These are phyloP conservation scores for Apantesis nais DNA, from an alignment of 2,888 invertebrate genomes.

Conservation along the genomic window DNA sequence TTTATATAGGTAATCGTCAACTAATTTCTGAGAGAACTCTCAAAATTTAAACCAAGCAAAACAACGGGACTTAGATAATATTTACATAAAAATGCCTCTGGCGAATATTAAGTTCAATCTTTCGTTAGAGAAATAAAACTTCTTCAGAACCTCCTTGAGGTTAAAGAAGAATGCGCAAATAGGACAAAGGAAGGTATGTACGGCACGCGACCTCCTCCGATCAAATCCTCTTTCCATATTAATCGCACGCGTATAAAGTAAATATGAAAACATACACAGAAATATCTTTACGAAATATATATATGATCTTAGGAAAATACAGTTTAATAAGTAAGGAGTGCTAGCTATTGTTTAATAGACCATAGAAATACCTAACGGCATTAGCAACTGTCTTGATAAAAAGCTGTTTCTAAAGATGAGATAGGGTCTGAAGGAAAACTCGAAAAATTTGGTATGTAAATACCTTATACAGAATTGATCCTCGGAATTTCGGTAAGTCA, in stretches of 20 bases:
- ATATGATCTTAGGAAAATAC: not conserved
- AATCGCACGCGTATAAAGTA: conserved; percentile 5
- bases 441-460: no score
- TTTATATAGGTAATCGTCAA: not conserved
- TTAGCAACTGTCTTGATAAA: not conserved
- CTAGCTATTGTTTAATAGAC: not conserved
- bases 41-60: not conserved
- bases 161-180: conserved; percentile 22
- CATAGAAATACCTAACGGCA: not conserved
- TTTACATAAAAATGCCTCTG: not conserved
- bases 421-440: not conserved
- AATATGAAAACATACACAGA: conserved; percentile 1
- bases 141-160: conserved; percentile 21
- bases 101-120: not conserved
- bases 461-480: not conserved
- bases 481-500: not conserved
- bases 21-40: not conserved
- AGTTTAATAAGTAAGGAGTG: not conserved
- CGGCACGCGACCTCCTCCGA: conserved; percentile 10
- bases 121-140: conserved; percentile 21
- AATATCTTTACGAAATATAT: no score
- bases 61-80: not conserved
- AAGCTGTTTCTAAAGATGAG: not conserved
- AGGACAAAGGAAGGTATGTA: conserved; percentile 32
- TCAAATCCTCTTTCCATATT: conserved; percentile 3